Evolutionary conservation across 2,113 vertebrate species (phyloP).

Genomic region (Hucho hucho): DNA sequence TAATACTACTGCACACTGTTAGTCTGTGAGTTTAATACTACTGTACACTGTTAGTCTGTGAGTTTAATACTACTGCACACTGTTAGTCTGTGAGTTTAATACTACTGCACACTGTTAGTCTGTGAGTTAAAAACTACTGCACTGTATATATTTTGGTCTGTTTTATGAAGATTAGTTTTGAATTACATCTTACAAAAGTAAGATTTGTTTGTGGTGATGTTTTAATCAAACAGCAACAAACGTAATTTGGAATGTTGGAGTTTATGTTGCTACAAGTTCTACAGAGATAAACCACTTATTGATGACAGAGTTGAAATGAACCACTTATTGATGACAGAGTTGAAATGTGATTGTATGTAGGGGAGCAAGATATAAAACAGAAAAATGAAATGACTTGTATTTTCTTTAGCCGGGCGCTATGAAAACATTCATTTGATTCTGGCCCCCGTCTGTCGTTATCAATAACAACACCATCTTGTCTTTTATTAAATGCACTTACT

Average conservation of each 20-base stretch:
- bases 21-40: too few relatives aligned
- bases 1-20: too few relatives aligned
- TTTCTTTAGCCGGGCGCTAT: slow-evolving; percentile 92
- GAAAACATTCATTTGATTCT: slow-evolving; percentile 98
- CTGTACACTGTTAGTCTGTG: too few relatives aligned
- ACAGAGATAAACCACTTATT: slow-evolving; percentile 88
- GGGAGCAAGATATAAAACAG: slow-evolving; percentile 87
- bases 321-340: slow-evolving; percentile 88
- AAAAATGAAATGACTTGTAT: slow-evolving; percentile 97
- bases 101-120: not conserved
- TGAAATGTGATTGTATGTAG: slow-evolving; percentile 84
- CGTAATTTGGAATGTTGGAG: slow-evolving; percentile 74
- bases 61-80: too few relatives aligned
- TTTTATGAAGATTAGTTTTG: slow-evolving; percentile 53
- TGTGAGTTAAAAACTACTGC: slow-evolving; percentile 2
- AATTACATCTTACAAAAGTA: slow-evolving; percentile 44
- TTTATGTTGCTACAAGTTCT: slow-evolving; percentile 86
- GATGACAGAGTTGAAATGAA: slow-evolving; percentile 90
- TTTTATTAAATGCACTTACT: slow-evolving; percentile 99
- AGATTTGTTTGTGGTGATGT: slow-evolving; percentile 59
- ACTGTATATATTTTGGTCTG: slow-evolving; percentile 34
- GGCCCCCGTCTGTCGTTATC: slow-evolving; percentile 97
- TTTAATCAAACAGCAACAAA: slow-evolving; percentile 62
- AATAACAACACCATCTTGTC: slow-evolving; percentile 99
- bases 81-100: too few relatives aligned